Evolutionary conservation across 2,888 invertebrate species (phyloP), one percentile per base, ranked within the genome.

Genomic region (Pherbina coryleti): DNA sequence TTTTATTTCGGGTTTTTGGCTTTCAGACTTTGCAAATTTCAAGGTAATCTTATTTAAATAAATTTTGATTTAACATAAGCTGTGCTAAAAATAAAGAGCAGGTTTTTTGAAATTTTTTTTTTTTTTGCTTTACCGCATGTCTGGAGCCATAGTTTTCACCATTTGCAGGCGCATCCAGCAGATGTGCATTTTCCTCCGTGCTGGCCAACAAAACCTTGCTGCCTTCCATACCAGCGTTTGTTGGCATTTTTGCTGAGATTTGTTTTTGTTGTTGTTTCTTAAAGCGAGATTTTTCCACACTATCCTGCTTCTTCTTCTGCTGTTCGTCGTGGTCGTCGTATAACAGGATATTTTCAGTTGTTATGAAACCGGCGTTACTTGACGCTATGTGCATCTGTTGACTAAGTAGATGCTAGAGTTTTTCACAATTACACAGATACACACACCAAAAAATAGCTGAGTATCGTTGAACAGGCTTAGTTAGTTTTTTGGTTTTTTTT

Each of bases 171-270:
- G 82, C 80, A 73, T 82, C 79, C 34, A 83, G 77, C 25, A 83
- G 79, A n/a, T 81, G 81, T 11, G 82, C 81, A 74, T 81, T 83
- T 57, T 83, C 83, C 75, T 83, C 82, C 9, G 79, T 82, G 53
- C 22, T 19, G 19, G 53, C 67, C 9, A 44, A n/a, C n/a, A 31
- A 9, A 28, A 62, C 62, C 73, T 73, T 73, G 44, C 17, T 60
- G 60, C 62, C 51, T 62, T 73, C 62, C 19, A 49, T 7, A 28
- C 19, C 19, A 5, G 34, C 53, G 49, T 34, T 55, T 19, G 51
- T 31, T 37, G 75, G 44, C 75, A 75, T 75, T 67, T 53, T 49
- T 17, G 60, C 7, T 19, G 22, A 19, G 22, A 55, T 55, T 55
- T 55, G 1, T 19, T 19, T 55, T 55, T 19, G 51, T 55, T 55